phyloP scores from a whole-genome alignment of 2,797 vertebrate species.

The Oryzias sinensis region DNA sequence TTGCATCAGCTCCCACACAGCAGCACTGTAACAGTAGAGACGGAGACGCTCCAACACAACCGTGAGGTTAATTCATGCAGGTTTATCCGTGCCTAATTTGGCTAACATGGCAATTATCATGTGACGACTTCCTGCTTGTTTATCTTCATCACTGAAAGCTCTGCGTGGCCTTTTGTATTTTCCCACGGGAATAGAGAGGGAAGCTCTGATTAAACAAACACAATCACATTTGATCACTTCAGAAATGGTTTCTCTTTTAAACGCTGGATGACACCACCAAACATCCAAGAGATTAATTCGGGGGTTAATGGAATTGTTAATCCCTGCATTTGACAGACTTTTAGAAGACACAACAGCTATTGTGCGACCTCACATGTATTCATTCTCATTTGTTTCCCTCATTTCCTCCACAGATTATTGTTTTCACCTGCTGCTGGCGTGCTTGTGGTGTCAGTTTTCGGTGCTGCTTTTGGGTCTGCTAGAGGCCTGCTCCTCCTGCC shows the following conservation, averaged over 20 bases:
- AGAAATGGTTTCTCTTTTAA: conserved; percentile 49
- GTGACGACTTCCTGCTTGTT: conserved; percentile 55
- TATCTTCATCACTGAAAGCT: conserved; percentile 57
- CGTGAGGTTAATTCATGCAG: conserved; percentile 64
- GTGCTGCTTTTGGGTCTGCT: conserved; percentile 54
- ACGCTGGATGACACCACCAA: conserved; percentile 43
- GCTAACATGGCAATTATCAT: conserved; percentile 59
- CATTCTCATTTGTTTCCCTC: not conserved
- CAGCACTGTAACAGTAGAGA: conserved; percentile 41
- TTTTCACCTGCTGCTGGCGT: conserved; percentile 69
- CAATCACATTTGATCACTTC: conserved; percentile 66
- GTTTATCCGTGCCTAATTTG: conserved; percentile 60
- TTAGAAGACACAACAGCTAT: conserved; percentile 9
- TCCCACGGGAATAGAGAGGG: conserved; percentile 61
- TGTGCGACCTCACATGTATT: conserved; percentile 24
- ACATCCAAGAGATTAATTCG: conserved; percentile 61
- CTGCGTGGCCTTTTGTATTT: conserved; percentile 47
- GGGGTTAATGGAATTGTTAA: conserved; percentile 67
- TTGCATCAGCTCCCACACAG: conserved; percentile 60
- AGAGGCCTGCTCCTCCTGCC: conserved; percentile 47
- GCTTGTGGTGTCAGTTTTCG: conserved; percentile 49
- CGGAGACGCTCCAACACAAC: conserved; percentile 18
- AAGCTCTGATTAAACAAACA: conserved; percentile 72
- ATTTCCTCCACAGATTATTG: conserved; percentile 39
- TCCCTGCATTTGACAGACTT: conserved; percentile 7